Evolutionary conservation across 2,888 invertebrate species (phyloP).

Genomic region (Nomada ferruginata): DNA sequence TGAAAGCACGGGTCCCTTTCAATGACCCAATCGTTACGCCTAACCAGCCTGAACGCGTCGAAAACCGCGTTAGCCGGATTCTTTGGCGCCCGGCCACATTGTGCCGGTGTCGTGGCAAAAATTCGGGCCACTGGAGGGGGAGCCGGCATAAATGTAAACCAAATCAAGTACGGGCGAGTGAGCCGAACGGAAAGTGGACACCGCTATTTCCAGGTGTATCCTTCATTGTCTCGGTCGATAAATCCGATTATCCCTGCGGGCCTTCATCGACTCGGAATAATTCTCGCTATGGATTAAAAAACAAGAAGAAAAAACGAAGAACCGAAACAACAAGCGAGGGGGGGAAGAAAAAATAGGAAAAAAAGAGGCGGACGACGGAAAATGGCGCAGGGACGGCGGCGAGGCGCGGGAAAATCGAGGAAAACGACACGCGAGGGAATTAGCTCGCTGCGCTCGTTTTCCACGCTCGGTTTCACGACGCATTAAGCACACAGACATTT

Average conservation of each 20-base stretch:
- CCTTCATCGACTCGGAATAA: constrained; percentile 67
- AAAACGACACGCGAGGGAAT: constrained; percentile 63
- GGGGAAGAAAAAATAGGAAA: neutral
- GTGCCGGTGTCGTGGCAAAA: constrained; percentile 34
- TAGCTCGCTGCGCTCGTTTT: constrained; percentile 64
- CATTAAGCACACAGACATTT: constrained; percentile 65
- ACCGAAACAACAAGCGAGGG: neutral
- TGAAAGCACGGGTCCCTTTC: neutral
- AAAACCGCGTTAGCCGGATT: constrained; percentile 21
- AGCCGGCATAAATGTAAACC: constrained; percentile 32
- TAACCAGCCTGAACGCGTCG: neutral
- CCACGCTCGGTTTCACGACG: constrained; percentile 58
- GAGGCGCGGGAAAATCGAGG: constrained; percentile 42
- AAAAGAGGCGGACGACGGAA: constrained; percentile 1
- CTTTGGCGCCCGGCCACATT: constrained; percentile 15
- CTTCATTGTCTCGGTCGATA: constrained; percentile 63
- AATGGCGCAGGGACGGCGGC: neutral
- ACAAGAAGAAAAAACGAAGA: neutral
- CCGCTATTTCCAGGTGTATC: constrained; percentile 51
- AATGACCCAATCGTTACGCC: neutral
- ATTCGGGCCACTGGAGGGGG: constrained; percentile 17
- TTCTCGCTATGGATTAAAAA: constrained; percentile 58
- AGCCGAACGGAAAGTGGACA: constrained; percentile 54
- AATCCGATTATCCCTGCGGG: constrained; percentile 64
- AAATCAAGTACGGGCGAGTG: constrained; percentile 38